Conservation (phyloP, 2,113 vertebrate species). For the Laticauda colubrina region DNA sequence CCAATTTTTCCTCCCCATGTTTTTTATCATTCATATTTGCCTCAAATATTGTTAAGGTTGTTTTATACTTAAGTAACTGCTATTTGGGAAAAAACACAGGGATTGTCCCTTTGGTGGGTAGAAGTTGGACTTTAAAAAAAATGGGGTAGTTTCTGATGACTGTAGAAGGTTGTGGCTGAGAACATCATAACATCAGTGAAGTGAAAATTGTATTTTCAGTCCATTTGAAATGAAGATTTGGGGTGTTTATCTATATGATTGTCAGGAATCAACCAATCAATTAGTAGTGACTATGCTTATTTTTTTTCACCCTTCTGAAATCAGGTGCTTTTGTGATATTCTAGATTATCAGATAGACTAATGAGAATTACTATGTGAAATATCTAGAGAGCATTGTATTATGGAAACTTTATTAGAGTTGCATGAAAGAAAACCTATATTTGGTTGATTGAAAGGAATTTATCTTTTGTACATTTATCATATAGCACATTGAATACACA, state of each 20-base stretch:
- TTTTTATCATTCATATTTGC: background rate
- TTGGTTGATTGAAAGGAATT: slow-evolving; percentile 9
- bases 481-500: background rate
- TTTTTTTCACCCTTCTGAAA: slow-evolving; percentile 1
- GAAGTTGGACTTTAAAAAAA: background rate
- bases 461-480: background rate
- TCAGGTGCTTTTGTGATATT: background rate
- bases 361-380: background rate
- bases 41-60: background rate
- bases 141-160: slow-evolving; percentile 8
- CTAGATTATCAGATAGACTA: background rate
- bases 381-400: background rate
- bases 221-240: background rate
- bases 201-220: background rate
- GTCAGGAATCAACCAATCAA: slow-evolving; percentile 9
- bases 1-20: background rate
- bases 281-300: slow-evolving; percentile 17
- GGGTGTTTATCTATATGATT: background rate
- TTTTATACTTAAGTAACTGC: background rate
- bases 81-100: background rate
- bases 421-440: slow-evolving; percentile 21
- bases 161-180: background rate
- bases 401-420: background rate
- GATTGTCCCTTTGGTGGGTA: background rate
- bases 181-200: background rate